phyloP scores from a whole-genome alignment of 2,113 vertebrate genomes.

The Callipepla californica region DNA sequence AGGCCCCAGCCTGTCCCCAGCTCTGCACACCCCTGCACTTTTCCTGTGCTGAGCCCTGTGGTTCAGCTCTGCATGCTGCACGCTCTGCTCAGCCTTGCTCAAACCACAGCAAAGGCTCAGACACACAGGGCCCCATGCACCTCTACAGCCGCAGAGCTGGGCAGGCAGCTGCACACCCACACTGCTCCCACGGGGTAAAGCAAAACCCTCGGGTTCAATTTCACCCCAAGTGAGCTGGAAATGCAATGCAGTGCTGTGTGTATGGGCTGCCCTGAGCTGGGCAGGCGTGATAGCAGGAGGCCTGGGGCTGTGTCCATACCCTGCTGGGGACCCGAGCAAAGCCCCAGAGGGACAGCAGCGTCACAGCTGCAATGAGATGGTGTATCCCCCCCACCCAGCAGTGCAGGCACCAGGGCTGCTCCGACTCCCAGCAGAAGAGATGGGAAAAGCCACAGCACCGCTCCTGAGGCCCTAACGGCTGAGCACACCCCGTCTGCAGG shows the following conservation, averaged over 20 bases:
- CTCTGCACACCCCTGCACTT: accelerated
- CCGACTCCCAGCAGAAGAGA: background rate
- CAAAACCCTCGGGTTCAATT: background rate
- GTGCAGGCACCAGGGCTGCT: background rate
- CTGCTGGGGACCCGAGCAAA: accelerated
- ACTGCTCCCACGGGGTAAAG: background rate
- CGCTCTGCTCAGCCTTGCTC: accelerated
- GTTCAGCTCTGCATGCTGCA: background rate
- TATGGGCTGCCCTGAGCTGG: background rate
- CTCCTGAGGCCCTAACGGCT: background rate
- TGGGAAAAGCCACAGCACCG: accelerated
- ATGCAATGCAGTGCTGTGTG: background rate
- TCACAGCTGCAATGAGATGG: background rate
- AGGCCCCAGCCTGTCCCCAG: background rate
- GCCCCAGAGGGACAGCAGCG: accelerated
- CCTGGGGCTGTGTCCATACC: background rate
- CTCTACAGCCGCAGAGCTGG: accelerated
- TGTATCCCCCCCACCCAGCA: background rate
- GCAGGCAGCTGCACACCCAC: background rate
- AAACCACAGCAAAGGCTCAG: background rate
- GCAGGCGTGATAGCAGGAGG: background rate
- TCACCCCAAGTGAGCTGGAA: background rate
- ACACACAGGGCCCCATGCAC: accelerated
- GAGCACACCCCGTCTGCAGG: too few relatives aligned
- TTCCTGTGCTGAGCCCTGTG: background rate